Evolutionary conservation across 1,140 invertebrate genomes (phyloP), one percentile per base, ranked within the genome.

Genomic region (Pseudomyrmex gracilis): DNA sequence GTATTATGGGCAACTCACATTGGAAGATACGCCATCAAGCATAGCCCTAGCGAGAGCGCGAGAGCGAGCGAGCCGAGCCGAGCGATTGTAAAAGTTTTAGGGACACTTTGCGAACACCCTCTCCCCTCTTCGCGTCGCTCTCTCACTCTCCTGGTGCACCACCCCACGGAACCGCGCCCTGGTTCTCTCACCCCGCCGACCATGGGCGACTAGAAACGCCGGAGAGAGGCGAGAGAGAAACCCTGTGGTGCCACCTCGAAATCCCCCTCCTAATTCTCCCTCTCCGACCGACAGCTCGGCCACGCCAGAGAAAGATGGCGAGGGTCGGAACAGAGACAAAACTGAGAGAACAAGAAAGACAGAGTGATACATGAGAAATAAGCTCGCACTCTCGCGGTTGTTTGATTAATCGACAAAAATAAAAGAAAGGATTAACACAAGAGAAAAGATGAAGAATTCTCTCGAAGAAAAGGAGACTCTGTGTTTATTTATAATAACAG

Each of bases 11-110:
- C 95, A 93, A 95, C 95, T 95, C 96, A 96, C 96, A 97, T 97
- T 96, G 96, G 96, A 96, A 96, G 96, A 96, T 96, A 96, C 96
- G 96, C 95, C 96, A 96, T 97, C 96, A 96, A 96, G 96, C 95
- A 95, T 94, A 94, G 95, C 95, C 95, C 95, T 96, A 96, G 95
- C 95, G 90, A 88, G 86, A 90, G 91, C 92, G 94, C 93, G 93
- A 93, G 93, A 93, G 94, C 93, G 95, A 95, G 90, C 93, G 93
- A 94, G 94, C 90, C 90, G 87, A 87, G 92, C 92, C 90, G 94
- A 95, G 94, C 95, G 95, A 95, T 96, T 96, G 95, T 95, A 96
- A 96, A 96, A 96, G 94, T 96, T 96, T 95, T 96, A 96, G 95
- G 95, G 95, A 95, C 94, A 94, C 95, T 95, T 95, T 95, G 95